Percentiles rank a stretch among this genome's conserved stretches.
These are phyloP conservation scores for Teleiodes luculella DNA, from an alignment of 2,888 invertebrate genomes.

Conservation along the genomic window DNA sequence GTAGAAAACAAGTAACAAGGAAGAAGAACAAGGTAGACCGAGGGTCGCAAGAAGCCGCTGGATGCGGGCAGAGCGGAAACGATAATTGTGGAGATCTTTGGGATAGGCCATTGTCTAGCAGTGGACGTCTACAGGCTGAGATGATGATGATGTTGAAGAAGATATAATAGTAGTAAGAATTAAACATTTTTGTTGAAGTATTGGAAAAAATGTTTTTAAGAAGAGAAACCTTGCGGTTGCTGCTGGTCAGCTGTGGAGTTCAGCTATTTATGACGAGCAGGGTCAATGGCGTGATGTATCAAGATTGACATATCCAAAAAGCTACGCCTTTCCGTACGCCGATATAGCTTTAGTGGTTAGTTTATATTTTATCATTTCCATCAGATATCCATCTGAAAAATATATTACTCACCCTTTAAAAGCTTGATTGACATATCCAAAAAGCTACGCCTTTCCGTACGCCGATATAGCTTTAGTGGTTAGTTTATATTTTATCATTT, in stretches of 20 bases:
- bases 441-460: neutral
- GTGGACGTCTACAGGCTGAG: too few species aligned
- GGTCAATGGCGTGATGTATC: neutral
- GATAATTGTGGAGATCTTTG: too few species aligned
- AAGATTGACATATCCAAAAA: neutral
- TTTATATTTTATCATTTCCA: neutral
- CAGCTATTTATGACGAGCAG: neutral
- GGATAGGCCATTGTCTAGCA: too few species aligned
- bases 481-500: neutral
- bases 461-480: neutral
- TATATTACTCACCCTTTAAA: too few species aligned
- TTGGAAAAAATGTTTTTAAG: neutral
- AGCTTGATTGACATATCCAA: neutral
- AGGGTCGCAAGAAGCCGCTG: too few species aligned
- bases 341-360: neutral
- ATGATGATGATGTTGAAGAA: too few species aligned
- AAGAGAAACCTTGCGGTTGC: neutral
- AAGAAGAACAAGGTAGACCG: too few species aligned
- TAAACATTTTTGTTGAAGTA: neutral
- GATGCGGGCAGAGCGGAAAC: too few species aligned
- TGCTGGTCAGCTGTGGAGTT: neutral
- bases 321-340: neutral
- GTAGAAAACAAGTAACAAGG: too few species aligned
- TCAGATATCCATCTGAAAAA: too few species aligned
- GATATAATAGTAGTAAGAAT: too few species aligned